Conservation (phyloP, 1,140 invertebrate genomes). For the Tetramorium parvispinum region DNA sequence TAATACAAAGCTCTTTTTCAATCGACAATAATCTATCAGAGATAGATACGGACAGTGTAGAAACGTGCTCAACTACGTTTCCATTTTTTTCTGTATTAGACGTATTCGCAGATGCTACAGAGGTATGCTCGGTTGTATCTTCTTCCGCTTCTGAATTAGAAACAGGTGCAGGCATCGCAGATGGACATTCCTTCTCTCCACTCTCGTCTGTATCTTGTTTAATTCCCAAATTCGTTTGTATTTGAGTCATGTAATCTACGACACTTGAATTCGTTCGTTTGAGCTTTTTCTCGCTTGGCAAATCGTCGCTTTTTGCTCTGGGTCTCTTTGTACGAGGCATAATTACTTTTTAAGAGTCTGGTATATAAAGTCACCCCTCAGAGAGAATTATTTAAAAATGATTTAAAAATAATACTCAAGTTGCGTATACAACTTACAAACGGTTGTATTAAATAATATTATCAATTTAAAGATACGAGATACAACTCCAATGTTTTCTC, state of each 20-base stretch:
- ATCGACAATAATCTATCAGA: constrained; percentile 79
- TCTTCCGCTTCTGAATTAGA: constrained; percentile 61
- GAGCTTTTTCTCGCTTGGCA: constrained; percentile 60
- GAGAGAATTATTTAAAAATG: not conserved
- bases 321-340: constrained; percentile 63
- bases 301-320: constrained; percentile 64
- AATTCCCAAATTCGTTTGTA: not conserved
- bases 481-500: not conserved
- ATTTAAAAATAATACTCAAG: not conserved
- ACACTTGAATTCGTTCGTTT: constrained; percentile 16
- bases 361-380: not conserved
- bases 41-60: constrained; percentile 54
- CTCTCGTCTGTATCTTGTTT: constrained; percentile 15
- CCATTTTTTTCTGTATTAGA: constrained; percentile 35
- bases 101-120: constrained; percentile 48
- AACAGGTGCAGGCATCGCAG: constrained; percentile 53
- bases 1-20: constrained; percentile 78
- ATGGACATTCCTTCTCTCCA: not conserved
- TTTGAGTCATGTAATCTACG: not conserved
- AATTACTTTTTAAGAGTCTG: not conserved
- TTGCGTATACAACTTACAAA: not conserved
- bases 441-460: not conserved
- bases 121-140: not conserved
- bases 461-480: not conserved
- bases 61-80: not conserved